A percentile compares a stretch with the other conserved stretches of the same genome.
phyloP scores from a whole-genome alignment of 2,113 vertebrate species.

The Physeter macrocephalus region DNA sequence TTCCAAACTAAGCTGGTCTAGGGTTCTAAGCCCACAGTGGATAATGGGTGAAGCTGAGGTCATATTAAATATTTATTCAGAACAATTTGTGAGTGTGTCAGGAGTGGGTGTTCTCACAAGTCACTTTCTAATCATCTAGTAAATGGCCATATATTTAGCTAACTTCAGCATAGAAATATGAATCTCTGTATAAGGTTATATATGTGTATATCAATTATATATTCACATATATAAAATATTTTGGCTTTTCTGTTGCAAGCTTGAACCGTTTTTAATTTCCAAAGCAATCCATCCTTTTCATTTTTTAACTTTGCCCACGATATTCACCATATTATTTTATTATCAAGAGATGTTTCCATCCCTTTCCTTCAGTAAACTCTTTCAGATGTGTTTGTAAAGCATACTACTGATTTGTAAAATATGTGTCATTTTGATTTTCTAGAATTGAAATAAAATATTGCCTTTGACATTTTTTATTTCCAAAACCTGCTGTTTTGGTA shows the following conservation, averaged over 20 bases:
- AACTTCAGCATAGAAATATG: slow-evolving; percentile 48
- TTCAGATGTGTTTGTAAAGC: slow-evolving; percentile 91
- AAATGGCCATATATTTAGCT: slow-evolving; percentile 44
- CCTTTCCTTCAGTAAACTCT: slow-evolving; percentile 87
- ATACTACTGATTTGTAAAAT: slow-evolving; percentile 87
- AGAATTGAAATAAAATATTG: slow-evolving; percentile 57
- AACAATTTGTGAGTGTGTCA: slow-evolving; percentile 48
- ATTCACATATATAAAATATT: slow-evolving; percentile 63
- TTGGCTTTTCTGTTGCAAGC: slow-evolving; percentile 43
- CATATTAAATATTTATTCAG: slow-evolving; percentile 24
- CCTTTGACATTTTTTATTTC: slow-evolving; percentile 66
- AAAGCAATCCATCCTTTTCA: slow-evolving; percentile 62
- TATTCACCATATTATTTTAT: slow-evolving; percentile 63
- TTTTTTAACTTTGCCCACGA: slow-evolving; percentile 60
- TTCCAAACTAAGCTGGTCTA: not conserved
- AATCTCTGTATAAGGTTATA: slow-evolving; percentile 68
- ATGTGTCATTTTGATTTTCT: slow-evolving; percentile 63
- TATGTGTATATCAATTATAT: slow-evolving; percentile 57
- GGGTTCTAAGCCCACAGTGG: not conserved
- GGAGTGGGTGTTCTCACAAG: slow-evolving; percentile 40
- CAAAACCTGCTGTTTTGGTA: slow-evolving; percentile 71
- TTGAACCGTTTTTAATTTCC: slow-evolving; percentile 58
- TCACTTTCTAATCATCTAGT: slow-evolving; percentile 49
- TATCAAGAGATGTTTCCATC: slow-evolving; percentile 83
- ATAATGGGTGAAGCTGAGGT: not conserved